Evolutionary conservation across 1,140 invertebrate species (phyloP), one percentile per base, ranked within the genome.

Genomic region (Lordiphosa clarofinis): DNA sequence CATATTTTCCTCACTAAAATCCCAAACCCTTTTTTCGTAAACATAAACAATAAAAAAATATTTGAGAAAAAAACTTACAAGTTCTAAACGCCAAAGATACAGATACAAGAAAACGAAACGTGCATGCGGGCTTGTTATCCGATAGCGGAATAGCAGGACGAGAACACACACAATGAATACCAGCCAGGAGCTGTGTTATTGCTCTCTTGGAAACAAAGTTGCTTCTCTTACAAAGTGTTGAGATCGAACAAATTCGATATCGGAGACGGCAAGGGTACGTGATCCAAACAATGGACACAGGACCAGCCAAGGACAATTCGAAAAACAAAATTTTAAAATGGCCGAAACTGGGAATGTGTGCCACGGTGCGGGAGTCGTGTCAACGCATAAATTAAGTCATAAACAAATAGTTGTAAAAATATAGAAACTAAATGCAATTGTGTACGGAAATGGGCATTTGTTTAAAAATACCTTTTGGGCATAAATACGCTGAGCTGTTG

Each of bases 201-300:
- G 73, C 39, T 78, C 68, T 70, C 57, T 73, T 84, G 60, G 79
- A 66, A 66, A 84, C 78, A 84, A 64, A 84, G 79, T 84, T 84
- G 60, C 79, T 1, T 42, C 36, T 64, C 1, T 31, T 8, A 31
- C 28, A 31, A 31, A 31, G 5, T 53, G 28, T 42, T 21, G 33
- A 86, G 78, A 84, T 84, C 78, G 78, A 84, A 78, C 78, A 63
- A 62, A 73, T 84, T 84, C 73, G 78, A 84, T 84, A 84, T 78
- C 73, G 62, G 37, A 38, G 42, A 55, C 21, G 15, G 36, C 13
- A 42, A 35, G 56, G 65, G 52, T 63, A 86, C 78, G 78, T 84
- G 78, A 86, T 73, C 65, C 38, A 56, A 78, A 84, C 78, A 84
- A 82, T 86, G 64, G 57, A 43, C 68, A 57, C 60, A 67, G 68